Evolutionary conservation across 92 coral and sea anemone genomes (phyloP).

Genomic region (Parazoanthus swiftii): DNA sequence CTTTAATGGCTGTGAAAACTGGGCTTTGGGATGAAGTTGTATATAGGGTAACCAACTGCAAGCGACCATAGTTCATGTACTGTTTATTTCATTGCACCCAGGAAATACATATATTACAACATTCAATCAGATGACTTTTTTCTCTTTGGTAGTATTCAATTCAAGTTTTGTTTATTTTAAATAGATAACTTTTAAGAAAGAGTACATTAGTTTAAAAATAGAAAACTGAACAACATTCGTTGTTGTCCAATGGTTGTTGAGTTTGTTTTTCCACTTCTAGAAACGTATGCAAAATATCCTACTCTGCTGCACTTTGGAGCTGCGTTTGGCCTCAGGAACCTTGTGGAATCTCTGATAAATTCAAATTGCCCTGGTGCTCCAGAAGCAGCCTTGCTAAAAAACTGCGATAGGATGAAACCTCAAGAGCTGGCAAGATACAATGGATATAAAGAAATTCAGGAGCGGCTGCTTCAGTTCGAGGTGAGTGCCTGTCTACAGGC

Average conservation of each 20-base stretch:
- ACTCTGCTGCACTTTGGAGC: conserved; percentile 35
- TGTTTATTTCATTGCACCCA: too few relatives aligned
- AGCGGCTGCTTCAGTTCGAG: conserved; percentile 16
- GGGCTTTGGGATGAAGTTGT: too few relatives aligned
- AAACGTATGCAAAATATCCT: conserved; percentile 32
- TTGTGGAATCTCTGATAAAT: background rate
- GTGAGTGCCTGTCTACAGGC: background rate
- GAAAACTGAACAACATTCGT: background rate
- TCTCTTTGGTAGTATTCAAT: too few relatives aligned
- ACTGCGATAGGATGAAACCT: conserved; percentile 24
- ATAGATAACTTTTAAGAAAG: too few relatives aligned
- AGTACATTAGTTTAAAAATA: too few relatives aligned
- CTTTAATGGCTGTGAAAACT: too few relatives aligned
- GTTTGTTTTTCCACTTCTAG: background rate
- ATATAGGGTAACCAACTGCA: too few relatives aligned
- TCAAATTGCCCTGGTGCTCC: conserved; percentile 15
- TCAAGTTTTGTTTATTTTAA: too few relatives aligned
- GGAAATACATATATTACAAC: too few relatives aligned
- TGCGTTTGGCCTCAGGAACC: conserved; percentile 17
- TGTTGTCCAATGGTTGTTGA: background rate
- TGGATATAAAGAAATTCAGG: background rate
- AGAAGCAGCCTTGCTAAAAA: conserved; percentile 30
- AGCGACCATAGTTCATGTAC: too few relatives aligned
- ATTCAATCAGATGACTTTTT: too few relatives aligned
- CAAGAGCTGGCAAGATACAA: conserved; percentile 1